Evolutionary conservation across 2,113 vertebrate species (phyloP), one percentile per base, ranked within the genome.

Genomic region (Saccopteryx bilineata): DNA sequence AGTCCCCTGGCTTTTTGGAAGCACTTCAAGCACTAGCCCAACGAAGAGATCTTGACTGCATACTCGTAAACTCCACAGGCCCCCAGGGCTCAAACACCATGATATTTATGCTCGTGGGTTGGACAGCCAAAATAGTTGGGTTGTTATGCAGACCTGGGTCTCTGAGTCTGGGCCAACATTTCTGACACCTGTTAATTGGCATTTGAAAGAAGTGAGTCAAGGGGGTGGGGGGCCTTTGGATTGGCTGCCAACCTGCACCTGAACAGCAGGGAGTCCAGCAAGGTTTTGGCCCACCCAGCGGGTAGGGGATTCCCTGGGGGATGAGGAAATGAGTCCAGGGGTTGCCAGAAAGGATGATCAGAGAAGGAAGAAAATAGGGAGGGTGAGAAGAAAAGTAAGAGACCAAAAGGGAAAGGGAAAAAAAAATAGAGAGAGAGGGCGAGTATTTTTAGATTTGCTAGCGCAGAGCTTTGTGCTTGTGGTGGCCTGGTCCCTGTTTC

Each of bases 51-150:
- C 98, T 98, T 98, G 98, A 98, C 98, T 98, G 98, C 98, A 98
- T 98, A 99, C 98, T 97, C 98, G 98, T 97, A 98, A 99, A 98
- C 99, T 98, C 98, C 98, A 97, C 97, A 97, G 98, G 98, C 98
- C 98, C 98, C 98, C 97, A 95, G 98, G 98, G 98, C 98, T 98
- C 98, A 98, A 98, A 98, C 98, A 96, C 98, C 98, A 98, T 7
- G 98, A 98, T 98, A 98, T 99, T 98, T 98, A 98, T 98, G 98
- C 98, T 97, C 71, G 3, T 21, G 23, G 92, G 69, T 81, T 97
- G 95, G 94, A 98, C 94, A 97, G 98, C 98, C 98, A 98, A 96
- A 97, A 98, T 98, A 98, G 96, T 97, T 98, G 97, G 28, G 28
- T 96, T 98, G 98, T 98, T 98, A 98, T 98, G 98, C 97, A 98